Evolutionary conservation across 2,113 vertebrate species (phyloP), one percentile per base, ranked within the genome.

Genomic region (Oryzias celebensis): DNA sequence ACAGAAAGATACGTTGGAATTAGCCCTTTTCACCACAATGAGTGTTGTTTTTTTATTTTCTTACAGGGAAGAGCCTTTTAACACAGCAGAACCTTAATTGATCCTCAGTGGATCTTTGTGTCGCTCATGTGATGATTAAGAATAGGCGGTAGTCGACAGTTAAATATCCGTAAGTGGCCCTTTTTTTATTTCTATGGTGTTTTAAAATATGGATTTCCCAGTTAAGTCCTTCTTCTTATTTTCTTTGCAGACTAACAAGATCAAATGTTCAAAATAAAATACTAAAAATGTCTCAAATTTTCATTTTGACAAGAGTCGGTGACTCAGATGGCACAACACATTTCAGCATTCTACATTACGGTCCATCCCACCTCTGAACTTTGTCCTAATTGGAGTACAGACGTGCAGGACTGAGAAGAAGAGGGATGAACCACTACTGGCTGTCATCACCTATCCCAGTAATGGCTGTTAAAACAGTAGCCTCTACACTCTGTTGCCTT

Each of bases 381-480:
- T 43, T 52, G 55, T 36, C 52, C 73, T 80, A 72, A 80, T 78
- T 68, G 65, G 68, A 0, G 22, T 48, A 47, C 31, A 59, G 28
- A 48, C 42, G 5, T 0, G 18, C 51, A 53, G 6, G 42, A 59
- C 56, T 31, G 18, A 50, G 50, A 50, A 43, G 61, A 43, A 49
- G 28, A 65, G 52, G 44, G 36, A 56, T 60, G 54, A 54, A 52
- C 23, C 64, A 54, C 44, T 58, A 54, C 44, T 58, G 71, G 57
- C 83, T 87, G 87, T 85, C 85, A 87, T 68, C 77, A 67, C 70
- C 77, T 79, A 85, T 88, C 81, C 78, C 0, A 4, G 70, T 87
- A 88, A 88, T 88, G 77, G 83, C 72, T 87, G 81, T 84, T 85
- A 80, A 85, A 84, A 78, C 77, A 63, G 69, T 79, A 78, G 83